phyloP scores from a whole-genome alignment of 1,140 invertebrate species.

The Lordiphosa clarofinis region DNA sequence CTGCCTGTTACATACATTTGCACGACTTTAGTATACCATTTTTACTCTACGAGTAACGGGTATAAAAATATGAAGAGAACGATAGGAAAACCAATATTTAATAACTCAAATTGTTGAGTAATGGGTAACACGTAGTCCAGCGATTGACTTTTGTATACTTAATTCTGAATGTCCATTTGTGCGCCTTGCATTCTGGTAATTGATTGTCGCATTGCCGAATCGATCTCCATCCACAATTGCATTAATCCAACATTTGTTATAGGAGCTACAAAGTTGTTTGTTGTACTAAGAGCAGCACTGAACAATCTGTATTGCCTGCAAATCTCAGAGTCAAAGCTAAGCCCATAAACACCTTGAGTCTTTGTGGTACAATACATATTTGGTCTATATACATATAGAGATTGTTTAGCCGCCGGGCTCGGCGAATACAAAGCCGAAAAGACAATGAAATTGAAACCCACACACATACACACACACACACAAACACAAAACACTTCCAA shows the following conservation, averaged over 20 bases:
- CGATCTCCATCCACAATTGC: constrained; percentile 58
- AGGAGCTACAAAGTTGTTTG: background rate
- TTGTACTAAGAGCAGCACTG: constrained; percentile 1
- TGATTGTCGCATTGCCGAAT: constrained; percentile 36
- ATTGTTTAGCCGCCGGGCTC: constrained; percentile 48
- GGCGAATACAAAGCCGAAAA: constrained; percentile 22
- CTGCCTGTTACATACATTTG: too few relatives aligned
- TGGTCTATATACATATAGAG: constrained; percentile 27
- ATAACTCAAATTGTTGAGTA: too few relatives aligned
- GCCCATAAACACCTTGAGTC: constrained; percentile 64
- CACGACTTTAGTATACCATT: too few relatives aligned
- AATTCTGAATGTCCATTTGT: too few relatives aligned
- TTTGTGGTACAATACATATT: constrained; percentile 36
- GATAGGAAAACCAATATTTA: too few relatives aligned
- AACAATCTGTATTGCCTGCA: constrained; percentile 51
- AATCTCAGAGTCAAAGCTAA: constrained; percentile 44
- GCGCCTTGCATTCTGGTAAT: constrained; percentile 26
- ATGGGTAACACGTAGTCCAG: too few relatives aligned
- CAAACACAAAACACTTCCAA: constrained; percentile 27
- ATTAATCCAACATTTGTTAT: constrained; percentile 64
- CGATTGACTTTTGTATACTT: too few relatives aligned
- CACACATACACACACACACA: constrained; percentile 37
- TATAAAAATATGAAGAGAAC: too few relatives aligned
- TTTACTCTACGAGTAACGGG: too few relatives aligned
- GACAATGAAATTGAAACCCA: constrained; percentile 66